Evolutionary conservation across 2,797 vertebrate genomes (phyloP), one percentile per base, ranked within the genome.

Genomic region (Cyclura pinguis): DNA sequence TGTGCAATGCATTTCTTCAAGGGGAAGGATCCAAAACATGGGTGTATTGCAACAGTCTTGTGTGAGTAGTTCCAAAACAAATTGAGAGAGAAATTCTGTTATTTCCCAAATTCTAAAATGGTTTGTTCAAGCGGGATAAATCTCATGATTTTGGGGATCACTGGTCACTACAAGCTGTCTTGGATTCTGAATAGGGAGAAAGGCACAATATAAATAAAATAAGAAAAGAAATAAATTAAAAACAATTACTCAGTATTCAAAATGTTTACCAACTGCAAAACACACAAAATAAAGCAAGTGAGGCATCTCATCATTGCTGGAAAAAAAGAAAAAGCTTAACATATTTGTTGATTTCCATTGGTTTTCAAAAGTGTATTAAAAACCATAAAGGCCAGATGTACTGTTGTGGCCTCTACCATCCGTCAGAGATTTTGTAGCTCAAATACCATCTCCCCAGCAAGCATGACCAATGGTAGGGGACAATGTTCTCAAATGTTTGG

Each of bases 91-190:
- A 35, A 73, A 62, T 13, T 72, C 80, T 38, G 10, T 27, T 91
- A 92, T 87, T 1, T 29, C 38, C 78, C 6, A 42, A 16, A 84
- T 16, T 9, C 0, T 35, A 20, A 20, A 42, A 50, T 3, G 0
- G 0, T 38, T 85, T 29, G 74, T 6, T 6, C 87, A 1, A 0
- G 0, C 1, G 2, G 7, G 3, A 78, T 0, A 4, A 6, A 0
- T 9, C 38, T 83, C 64, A 86, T 38, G 67, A 69, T 57, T 80
- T 1, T 50, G 74, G 10, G 7, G 13, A 29, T 77, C 62, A 80
- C 27, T 0, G 0, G 0, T n/a, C 20, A 87, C 5, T 8, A 74
- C 12, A 69, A 32, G 67, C 32, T 3, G 12, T 2, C 3, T 69
- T 69, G 67, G 29, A 69, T 32, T 2, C 29, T 69, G 29, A 32